Conservation (phyloP, 2,888 invertebrate genomes). For the Eilema depressum region DNA sequence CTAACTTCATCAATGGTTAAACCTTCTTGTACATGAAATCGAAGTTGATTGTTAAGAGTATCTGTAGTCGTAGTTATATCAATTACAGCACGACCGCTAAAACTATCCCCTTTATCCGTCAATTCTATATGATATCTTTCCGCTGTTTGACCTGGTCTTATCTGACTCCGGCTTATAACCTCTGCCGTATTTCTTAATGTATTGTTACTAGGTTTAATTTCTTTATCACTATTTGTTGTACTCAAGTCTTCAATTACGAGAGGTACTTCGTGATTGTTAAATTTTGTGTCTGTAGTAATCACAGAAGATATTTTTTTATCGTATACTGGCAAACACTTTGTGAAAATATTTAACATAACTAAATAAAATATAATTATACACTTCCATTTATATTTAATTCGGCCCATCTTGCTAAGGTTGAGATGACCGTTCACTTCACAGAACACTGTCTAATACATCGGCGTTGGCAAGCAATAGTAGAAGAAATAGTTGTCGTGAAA, state of each 20-base stretch:
- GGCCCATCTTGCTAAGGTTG: constrained; percentile 62
- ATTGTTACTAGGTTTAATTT: constrained; percentile 23
- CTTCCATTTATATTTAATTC: constrained; percentile 68
- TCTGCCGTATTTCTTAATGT: constrained; percentile 34
- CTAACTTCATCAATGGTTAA: constrained; percentile 56
- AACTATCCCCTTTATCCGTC: constrained; percentile 55
- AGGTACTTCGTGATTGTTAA: constrained; percentile 38
- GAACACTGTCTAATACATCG: constrained; percentile 57
- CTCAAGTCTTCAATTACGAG: constrained; percentile 27
- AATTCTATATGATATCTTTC: constrained; percentile 59
- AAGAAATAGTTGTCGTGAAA: constrained; percentile 51
- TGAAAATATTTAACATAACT: constrained; percentile 57
- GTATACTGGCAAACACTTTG: constrained; percentile 61
- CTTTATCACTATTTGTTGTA: constrained; percentile 21
- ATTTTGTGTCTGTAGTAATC: constrained; percentile 38
- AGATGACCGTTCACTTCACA: constrained; percentile 54
- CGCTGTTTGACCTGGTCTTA: constrained; percentile 65
- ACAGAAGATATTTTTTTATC: constrained; percentile 33
- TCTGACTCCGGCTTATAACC: constrained; percentile 44
- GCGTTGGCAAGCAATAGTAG: constrained; percentile 41
- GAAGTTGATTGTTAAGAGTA: constrained; percentile 58
- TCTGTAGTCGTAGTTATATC: constrained; percentile 48
- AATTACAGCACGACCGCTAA: constrained; percentile 64
- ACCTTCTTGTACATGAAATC: constrained; percentile 56
- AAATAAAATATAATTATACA: constrained; percentile 56